Percentiles rank a stretch among this genome's conserved stretches.
These are phyloP conservation scores for Riparia riparia DNA, from an alignment of 2,113 vertebrate species.

Conservation along the genomic window DNA sequence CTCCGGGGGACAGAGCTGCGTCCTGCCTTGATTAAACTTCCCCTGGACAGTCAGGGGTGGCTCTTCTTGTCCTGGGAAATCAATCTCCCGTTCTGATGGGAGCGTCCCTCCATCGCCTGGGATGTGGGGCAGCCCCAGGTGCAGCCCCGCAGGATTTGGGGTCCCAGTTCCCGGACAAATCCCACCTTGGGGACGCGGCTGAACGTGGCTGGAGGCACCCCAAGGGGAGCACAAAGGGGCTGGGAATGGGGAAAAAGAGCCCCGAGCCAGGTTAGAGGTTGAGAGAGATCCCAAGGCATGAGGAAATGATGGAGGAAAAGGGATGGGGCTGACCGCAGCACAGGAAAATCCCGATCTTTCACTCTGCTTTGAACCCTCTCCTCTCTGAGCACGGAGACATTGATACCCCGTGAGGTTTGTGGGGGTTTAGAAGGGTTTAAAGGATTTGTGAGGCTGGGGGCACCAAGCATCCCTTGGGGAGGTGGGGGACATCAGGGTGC, in stretches of 20 bases:
- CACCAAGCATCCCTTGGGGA: neutral
- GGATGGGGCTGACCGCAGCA: neutral
- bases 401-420: neutral
- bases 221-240: neutral
- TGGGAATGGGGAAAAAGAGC: neutral
- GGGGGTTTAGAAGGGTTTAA: neutral
- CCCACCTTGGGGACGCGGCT: neutral
- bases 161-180: neutral
- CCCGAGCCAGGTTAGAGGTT: fast-evolving
- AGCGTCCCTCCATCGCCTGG: neutral
- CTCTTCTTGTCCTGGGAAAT: neutral
- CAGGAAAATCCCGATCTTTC: neutral
- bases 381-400: fast-evolving
- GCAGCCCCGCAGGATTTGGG: neutral
- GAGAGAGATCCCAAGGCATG: fast-evolving
- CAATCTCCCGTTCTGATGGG: fast-evolving
- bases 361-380: neutral
- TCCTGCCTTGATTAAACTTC: neutral
- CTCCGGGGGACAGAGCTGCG: fast-evolving
- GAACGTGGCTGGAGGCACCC: neutral
- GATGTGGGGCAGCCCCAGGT: neutral
- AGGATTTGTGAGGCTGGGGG: neutral
- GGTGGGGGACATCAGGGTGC: neutral
- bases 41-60: fast-evolving
- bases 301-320: neutral